phyloP scores from a whole-genome alignment of 37 sponge, comb jelly and placozoan species.

The Petrosia ficiformis region DNA sequence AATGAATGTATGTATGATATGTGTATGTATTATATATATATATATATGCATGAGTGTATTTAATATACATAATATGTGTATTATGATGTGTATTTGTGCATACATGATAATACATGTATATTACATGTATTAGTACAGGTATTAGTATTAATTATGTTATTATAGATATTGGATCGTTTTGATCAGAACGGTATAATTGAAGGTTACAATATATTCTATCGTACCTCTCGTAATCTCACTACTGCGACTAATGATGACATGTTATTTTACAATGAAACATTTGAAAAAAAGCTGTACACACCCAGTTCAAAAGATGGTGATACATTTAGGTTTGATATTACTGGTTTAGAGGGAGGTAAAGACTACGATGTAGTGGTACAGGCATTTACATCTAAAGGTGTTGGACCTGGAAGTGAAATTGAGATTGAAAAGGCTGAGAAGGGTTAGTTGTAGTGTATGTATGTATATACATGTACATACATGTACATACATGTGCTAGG shows the following conservation, averaged over 20 bases:
- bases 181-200: constrained; percentile 56
- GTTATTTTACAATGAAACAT: background rate
- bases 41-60: no score
- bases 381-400: constrained; percentile 43
- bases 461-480: no score
- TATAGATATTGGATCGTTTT: constrained; percentile 15
- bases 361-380: constrained; percentile 40
- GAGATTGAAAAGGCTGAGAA: background rate
- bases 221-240: background rate
- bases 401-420: constrained; percentile 39
- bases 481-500: no score
- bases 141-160: no score
- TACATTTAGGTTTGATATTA: background rate
- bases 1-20: no score
- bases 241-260: background rate
- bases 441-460: constrained; percentile 5
- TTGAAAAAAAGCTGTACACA: background rate
- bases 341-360: constrained; percentile 10
- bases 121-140: background rate
- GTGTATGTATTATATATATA: no score
- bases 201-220: constrained; percentile 41
- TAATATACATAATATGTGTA: no score
- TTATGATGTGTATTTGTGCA: no score
- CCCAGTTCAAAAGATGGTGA: background rate
- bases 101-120: background rate